Conservation (phyloP, 2,888 invertebrate species). For the Rhingia rostrata region DNA sequence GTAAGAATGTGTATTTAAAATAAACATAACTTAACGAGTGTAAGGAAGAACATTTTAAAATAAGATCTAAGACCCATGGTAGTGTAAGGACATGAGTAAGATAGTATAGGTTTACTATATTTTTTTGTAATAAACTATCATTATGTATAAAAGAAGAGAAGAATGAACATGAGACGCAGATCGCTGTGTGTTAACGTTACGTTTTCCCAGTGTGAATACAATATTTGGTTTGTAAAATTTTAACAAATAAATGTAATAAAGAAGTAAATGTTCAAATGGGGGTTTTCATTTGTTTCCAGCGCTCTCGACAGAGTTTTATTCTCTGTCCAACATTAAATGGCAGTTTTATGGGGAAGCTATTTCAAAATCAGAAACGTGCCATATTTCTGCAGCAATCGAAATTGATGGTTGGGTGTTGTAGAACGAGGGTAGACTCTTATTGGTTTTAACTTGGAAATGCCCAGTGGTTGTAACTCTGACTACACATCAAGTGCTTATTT, state of each 20-base stretch:
- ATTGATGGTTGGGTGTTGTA: too few relatives aligned
- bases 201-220: conserved; percentile 63
- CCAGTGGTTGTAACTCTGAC: too few relatives aligned
- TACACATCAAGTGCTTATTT: too few relatives aligned
- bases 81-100: conserved; percentile 38
- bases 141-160: conserved; percentile 41
- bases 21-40: conserved; percentile 1
- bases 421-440: too few relatives aligned
- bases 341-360: too few relatives aligned
- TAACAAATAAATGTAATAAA: conserved; percentile 51
- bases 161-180: not conserved
- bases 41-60: conserved; percentile 40
- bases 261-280: conserved; percentile 4
- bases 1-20: conserved; percentile 29
- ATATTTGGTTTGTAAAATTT: conserved; percentile 60
- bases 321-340: too few relatives aligned
- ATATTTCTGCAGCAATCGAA: too few relatives aligned
- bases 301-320: too few relatives aligned
- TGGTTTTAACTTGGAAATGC: too few relatives aligned
- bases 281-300: too few relatives aligned
- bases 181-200: conserved; percentile 3
- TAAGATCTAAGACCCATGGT: conserved; percentile 50
- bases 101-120: conserved; percentile 61
- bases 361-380: too few relatives aligned
- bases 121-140: conserved; percentile 68